phyloP scores from a whole-genome alignment of 2,888 invertebrate genomes.

The Urechis unicinctus region DNA sequence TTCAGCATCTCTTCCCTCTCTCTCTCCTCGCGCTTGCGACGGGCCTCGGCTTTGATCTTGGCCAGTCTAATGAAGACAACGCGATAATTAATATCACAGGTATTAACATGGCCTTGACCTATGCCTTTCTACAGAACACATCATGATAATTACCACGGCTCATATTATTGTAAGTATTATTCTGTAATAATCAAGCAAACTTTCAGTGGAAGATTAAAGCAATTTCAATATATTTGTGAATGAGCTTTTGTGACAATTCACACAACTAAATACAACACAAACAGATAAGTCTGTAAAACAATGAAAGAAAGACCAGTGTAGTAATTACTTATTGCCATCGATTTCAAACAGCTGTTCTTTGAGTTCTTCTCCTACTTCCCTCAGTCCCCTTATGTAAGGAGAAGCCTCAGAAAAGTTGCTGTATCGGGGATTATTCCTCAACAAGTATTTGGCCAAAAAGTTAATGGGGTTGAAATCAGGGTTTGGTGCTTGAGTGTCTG shows the following conservation, averaged over 20 bases:
- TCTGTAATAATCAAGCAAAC: too few relatives aligned
- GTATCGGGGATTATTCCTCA: slow-evolving; percentile 50
- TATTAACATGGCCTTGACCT: too few relatives aligned
- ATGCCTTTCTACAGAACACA: too few relatives aligned
- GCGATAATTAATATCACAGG: background rate
- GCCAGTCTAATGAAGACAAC: slow-evolving; percentile 23
- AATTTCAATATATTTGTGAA: too few relatives aligned
- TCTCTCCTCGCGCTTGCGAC: slow-evolving; percentile 37
- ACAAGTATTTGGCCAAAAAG: slow-evolving; percentile 47
- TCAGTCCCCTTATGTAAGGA: slow-evolving; percentile 46
- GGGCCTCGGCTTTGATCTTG: slow-evolving; percentile 44
- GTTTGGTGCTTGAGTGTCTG: slow-evolving; percentile 30
- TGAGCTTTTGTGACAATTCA: too few relatives aligned
- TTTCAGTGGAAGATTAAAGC: too few relatives aligned
- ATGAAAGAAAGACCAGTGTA: too few relatives aligned
- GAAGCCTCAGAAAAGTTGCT: slow-evolving; percentile 50
- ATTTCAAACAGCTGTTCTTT: slow-evolving; percentile 41
- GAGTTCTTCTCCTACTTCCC: slow-evolving; percentile 43
- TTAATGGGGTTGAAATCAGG: slow-evolving; percentile 50
- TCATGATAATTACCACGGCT: too few relatives aligned
- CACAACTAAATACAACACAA: background rate
- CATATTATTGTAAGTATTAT: too few relatives aligned
- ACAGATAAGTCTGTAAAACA: background rate
- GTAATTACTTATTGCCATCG: slow-evolving; percentile 45
- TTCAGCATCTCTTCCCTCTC: slow-evolving; percentile 30